phyloP scores from a whole-genome alignment of 2,113 vertebrate species.

The Dolichotis patagonum region DNA sequence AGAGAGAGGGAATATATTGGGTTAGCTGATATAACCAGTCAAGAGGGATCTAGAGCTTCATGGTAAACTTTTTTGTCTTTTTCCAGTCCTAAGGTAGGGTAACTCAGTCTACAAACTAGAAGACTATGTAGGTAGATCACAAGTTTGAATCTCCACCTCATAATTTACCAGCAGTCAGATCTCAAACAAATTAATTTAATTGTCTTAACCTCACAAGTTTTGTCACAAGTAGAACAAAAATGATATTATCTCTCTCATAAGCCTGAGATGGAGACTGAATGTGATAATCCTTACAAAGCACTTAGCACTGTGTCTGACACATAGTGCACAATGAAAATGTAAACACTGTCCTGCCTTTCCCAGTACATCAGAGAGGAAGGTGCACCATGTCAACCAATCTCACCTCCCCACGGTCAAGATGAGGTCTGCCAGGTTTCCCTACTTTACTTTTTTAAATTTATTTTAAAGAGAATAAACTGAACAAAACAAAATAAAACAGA shows the following conservation, averaged over 20 bases:
- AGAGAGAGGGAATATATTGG: background rate
- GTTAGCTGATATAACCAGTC: background rate
- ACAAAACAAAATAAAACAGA: too few relatives aligned
- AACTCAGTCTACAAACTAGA: background rate
- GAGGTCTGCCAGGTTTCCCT: background rate
- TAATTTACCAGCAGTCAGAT: background rate
- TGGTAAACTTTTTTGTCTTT: background rate
- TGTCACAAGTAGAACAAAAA: constrained; percentile 14
- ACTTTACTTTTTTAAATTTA: too few relatives aligned
- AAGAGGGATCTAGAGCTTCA: background rate
- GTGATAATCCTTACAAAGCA: background rate
- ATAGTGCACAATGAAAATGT: background rate
- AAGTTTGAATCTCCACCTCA: background rate
- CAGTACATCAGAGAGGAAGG: background rate
- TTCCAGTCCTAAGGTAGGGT: background rate
- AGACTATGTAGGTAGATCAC: background rate
- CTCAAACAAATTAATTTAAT: constrained; percentile 18
- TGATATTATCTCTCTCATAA: background rate
- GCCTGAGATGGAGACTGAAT: background rate
- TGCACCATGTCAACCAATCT: background rate
- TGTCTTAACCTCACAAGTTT: background rate
- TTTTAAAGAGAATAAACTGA: too few relatives aligned
- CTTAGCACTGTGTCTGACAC: background rate
- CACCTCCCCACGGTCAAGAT: background rate
- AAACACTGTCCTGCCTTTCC: background rate